Base-by-base conservation (phyloP, 37 sponge, comb jelly and placozoan species). In the Oopsacas minuta region DNA sequence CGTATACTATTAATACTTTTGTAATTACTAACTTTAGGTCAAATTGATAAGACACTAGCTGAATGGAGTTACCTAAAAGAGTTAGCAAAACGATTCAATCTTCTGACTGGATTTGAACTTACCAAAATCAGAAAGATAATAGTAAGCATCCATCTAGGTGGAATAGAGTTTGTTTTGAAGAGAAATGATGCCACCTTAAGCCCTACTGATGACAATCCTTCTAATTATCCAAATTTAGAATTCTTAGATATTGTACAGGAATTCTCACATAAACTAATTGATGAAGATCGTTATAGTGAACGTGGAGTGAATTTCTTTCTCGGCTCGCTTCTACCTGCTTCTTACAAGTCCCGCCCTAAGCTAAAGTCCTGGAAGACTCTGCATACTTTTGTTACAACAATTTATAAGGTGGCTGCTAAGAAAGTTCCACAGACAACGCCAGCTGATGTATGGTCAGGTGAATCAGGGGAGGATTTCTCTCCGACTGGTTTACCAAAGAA, bases 191-290 rank as follows among this genome's bases (percentile, higher is more conserved):
- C 75, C 20, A 61, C 75, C 22, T 7, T 20, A 7, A 61, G 75
- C 20, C 3, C 22, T 5, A 5, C 22, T 7, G 28, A 61, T 5
- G 75, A 61, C 75, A 20, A 7, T n/a, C 28, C 75, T 61, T 61
- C 75, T 25, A 61, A 61, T 25, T 86, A 81, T 0, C 89, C 90
- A 0, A 83, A 94, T 85, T 30, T 96, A 8, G 85, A 85, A 81
- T 96, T 96, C 88, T 91, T 96, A 3, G 90, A 91, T 20, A 81
- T 96, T 3, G 81, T 96, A 8, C 52, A 88, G 1, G 97, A 94
- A 86, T 93, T 93, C 82, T 86, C 89, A 37, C 86, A 88, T 83
- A 92, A 91, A 12, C 89, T 96, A n/a, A 81, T 96, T 38, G 90
- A 88, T 36, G 89, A 91, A 0, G 97, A 96, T 84, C 88, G 91